Evolutionary conservation across 2,113 vertebrate species (phyloP).

Genomic region (Nesospiza acunhae): DNA sequence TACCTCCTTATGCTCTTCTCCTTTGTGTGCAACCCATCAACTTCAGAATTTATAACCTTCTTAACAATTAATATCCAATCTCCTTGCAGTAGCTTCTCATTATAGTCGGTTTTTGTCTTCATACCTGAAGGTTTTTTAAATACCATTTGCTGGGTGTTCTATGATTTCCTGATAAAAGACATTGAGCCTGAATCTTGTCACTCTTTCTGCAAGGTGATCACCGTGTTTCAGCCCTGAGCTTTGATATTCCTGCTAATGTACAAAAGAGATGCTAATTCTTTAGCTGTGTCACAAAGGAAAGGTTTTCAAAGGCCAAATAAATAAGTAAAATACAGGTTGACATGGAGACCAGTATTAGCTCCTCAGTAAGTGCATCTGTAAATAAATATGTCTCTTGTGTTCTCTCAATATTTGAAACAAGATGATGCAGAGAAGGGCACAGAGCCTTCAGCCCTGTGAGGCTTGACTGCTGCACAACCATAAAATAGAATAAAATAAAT

Average conservation of each 20-base stretch:
- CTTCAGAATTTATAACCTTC: constrained; percentile 26
- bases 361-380: constrained; percentile 9
- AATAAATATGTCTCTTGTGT: constrained; percentile 12
- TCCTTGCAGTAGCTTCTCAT: constrained; percentile 13
- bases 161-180: neutral
- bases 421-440: neutral
- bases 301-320: constrained; percentile 12
- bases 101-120: neutral
- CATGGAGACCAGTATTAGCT: constrained; percentile 17
- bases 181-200: neutral
- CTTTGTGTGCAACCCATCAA: neutral
- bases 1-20: neutral
- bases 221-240: neutral
- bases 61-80: constrained; percentile 38
- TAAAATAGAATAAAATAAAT: neutral
- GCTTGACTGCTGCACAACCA: neutral
- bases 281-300: neutral
- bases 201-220: neutral
- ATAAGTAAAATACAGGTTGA: constrained; percentile 18
- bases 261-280: neutral
- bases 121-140: neutral
- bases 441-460: neutral
- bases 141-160: neutral
- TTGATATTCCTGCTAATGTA: neutral
- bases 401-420: constrained; percentile 7